phyloP scores from a whole-genome alignment of 1,140 invertebrate species.

The Drosophila pandora region DNA sequence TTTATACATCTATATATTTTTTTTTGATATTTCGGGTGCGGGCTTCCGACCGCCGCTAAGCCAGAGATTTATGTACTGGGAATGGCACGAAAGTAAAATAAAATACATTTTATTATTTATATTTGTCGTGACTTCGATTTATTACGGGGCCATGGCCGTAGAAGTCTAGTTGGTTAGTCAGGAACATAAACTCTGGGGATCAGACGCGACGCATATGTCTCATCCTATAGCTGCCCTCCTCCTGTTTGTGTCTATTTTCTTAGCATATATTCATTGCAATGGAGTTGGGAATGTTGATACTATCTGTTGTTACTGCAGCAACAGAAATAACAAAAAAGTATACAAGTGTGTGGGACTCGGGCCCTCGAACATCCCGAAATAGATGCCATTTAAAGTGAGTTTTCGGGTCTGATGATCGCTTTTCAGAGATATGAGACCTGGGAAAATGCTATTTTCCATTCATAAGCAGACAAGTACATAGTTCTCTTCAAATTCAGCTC shows the following conservation, averaged over 20 bases:
- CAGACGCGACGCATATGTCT: constrained; percentile 44
- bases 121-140: constrained; percentile 81
- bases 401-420: neutral
- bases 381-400: constrained; percentile 2
- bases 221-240: too few relatives aligned
- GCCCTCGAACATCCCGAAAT: too few relatives aligned
- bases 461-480: neutral
- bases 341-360: too few relatives aligned
- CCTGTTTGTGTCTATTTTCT: constrained; percentile 31
- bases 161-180: constrained; percentile 35
- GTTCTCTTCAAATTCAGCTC: too few relatives aligned
- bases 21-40: neutral
- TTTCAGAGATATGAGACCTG: neutral
- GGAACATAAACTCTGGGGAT: constrained; percentile 35
- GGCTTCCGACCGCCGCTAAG: constrained; percentile 66
- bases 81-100: constrained; percentile 65
- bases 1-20: neutral
- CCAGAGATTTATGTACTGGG: constrained; percentile 71
- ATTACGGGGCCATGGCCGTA: constrained; percentile 57
- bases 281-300: constrained; percentile 26
- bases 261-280: constrained; percentile 31
- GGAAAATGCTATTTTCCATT: neutral
- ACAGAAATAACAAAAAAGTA: constrained; percentile 1
- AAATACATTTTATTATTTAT: constrained; percentile 81
- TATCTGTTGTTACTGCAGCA: constrained; percentile 27